Evolutionary conservation across 2,888 invertebrate genomes (phyloP), one percentile per base, ranked within the genome.

Genomic region (Ypsolopha scabrella): DNA sequence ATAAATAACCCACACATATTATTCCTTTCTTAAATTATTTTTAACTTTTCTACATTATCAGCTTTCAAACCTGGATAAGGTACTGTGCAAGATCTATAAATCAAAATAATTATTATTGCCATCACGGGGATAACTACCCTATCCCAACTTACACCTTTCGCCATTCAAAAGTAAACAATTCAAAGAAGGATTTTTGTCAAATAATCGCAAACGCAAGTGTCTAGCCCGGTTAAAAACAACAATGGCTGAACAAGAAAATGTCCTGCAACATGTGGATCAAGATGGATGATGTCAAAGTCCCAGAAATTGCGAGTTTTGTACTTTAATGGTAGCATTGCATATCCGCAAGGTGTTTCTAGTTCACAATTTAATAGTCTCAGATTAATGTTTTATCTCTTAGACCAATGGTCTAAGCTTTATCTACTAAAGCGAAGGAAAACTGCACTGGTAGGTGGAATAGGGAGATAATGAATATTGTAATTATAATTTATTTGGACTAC

Each of bases 151-250:
- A 60, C 72, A 78, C 71, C 73, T 76, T 78, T 68, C 51, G 52
- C 49, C 55, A 67, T 71, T 66, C 70, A 72, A 72, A 71, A 68
- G 61, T 72, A 72, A 71, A 64, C 61, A 53, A 35, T 54, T 44
- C 33, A 63, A 57, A 60, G 67, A 72, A 71, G 73, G 67, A 67
- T 72, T 70, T 70, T 79, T 69, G 77, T 68, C 76, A 75, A 80
- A 80, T 75, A 77, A 73, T 75, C 75, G 69, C 61, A 67, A 70
- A 62, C 73, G 77, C 80, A 80, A 80, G 78, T 76, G 73, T 70
- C 65, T 53, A 24, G 24, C 24, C 24, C 24, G 24, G 24, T 59
- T 60, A 53, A 58, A 59, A 62, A 58, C 62, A 74, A 68, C 71
- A 73, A 57, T 57, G 58, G 57, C 54, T 50, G 49, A 48, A 57